Evolutionary conservation across 2,113 vertebrate genomes (phyloP).

Genomic region (Helogale parvula): DNA sequence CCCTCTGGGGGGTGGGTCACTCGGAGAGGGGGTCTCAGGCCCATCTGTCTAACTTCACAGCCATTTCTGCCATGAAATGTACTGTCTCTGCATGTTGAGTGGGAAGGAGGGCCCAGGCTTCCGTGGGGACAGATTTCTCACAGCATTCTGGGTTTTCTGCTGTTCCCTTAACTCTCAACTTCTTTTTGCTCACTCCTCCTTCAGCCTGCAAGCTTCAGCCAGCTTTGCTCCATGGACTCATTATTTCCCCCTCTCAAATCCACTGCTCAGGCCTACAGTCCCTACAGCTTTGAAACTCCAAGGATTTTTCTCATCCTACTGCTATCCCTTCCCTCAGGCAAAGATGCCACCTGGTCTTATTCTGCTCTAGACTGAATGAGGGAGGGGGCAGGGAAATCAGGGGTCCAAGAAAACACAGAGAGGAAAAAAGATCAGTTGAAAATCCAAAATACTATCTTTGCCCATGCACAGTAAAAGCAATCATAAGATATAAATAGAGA

Average conservation of each 20-base stretch:
- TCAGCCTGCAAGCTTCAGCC: not conserved
- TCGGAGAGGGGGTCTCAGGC: not conserved
- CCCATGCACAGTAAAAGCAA: not conserved
- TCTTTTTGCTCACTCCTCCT: not conserved
- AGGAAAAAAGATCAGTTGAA: not conserved
- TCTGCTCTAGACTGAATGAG: not conserved
- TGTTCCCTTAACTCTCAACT: not conserved
- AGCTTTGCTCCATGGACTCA: not conserved
- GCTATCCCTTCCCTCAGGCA: constrained; percentile 17
- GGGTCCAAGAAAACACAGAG: not conserved
- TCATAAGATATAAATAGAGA: not conserved
- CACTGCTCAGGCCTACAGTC: not conserved
- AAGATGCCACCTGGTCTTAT: constrained; percentile 47
- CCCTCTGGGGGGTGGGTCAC: not conserved
- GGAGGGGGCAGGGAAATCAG: rapidly evolving
- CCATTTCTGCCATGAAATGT: not conserved
- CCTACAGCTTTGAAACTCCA: constrained; percentile 17
- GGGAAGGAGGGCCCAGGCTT: not conserved
- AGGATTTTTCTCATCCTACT: constrained; percentile 18
- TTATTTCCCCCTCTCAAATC: not conserved
- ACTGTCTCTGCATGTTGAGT: not conserved
- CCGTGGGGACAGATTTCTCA: not conserved
- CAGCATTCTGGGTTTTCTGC: not conserved
- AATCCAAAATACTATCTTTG: constrained; percentile 3
- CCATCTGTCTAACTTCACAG: not conserved